A percentile compares a stretch with the other conserved stretches of the same genome.
Conservation (phyloP, 2,797 vertebrate species). For the Oryzias dopingdopingensis region DNA sequence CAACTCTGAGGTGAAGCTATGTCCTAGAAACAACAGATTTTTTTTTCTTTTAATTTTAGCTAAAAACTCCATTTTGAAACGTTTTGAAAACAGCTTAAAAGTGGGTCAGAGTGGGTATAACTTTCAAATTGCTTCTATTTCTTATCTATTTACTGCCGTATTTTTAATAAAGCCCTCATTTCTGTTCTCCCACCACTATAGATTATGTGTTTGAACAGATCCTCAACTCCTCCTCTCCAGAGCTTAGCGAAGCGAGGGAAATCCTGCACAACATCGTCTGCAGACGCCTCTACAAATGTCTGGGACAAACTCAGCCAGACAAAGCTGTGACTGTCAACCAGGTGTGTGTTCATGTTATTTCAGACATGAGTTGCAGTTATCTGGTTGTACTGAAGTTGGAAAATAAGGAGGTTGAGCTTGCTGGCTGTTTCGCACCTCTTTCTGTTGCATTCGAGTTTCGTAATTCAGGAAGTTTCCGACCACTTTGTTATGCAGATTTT, state of each 20-base stretch:
- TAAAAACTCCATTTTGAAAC: too few relatives aligned
- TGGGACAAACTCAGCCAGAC: constrained; percentile 85
- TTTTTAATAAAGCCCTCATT: background rate
- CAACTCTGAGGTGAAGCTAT: too few relatives aligned
- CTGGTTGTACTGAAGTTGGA: background rate
- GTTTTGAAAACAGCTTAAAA: too few relatives aligned
- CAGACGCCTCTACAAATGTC: constrained; percentile 87
- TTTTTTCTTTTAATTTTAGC: too few relatives aligned
- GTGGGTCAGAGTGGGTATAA: too few relatives aligned
- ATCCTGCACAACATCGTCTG: constrained; percentile 84
- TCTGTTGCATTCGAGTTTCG: too few relatives aligned
- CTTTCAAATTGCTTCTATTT: background rate
- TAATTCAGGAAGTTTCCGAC: too few relatives aligned
- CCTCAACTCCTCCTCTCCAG: constrained; percentile 79
- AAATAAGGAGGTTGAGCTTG: too few relatives aligned
- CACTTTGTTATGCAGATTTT: background rate
- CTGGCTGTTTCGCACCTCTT: too few relatives aligned
- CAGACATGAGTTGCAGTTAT: background rate
- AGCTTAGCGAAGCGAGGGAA: constrained; percentile 76
- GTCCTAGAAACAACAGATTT: too few relatives aligned
- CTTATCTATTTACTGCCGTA: background rate
- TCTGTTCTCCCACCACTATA: constrained; percentile 54
- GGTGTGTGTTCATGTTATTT: constrained; percentile 67
- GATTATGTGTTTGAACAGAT: constrained; percentile 90
- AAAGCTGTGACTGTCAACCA: constrained; percentile 36